A percentile compares a stretch with the other conserved stretches of the same genome.
Evolutionary conservation across 2,113 vertebrate genomes (phyloP).

Genomic region (Sminthopsis crassicaudata): DNA sequence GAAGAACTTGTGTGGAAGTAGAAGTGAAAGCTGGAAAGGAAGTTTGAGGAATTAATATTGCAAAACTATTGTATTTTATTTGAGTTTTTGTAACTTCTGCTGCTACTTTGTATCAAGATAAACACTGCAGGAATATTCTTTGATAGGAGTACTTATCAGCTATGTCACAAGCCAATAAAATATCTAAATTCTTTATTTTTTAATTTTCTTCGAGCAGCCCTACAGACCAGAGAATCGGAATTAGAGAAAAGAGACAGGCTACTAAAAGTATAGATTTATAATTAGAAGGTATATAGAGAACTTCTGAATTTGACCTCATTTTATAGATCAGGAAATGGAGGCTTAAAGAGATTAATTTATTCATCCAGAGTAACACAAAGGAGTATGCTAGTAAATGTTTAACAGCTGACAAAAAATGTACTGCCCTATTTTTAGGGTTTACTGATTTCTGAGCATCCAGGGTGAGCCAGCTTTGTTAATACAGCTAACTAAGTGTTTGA

Average conservation of each 20-base stretch:
- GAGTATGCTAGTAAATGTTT: neutral
- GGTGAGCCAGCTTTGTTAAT: neutral
- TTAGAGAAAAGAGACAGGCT: neutral
- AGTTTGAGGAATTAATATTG: neutral
- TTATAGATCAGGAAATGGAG: conserved; percentile 1
- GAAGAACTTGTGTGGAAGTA: neutral
- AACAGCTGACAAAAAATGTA: neutral
- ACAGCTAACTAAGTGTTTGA: neutral
- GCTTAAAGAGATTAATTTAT: neutral
- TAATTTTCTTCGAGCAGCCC: neutral
- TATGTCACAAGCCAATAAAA: neutral
- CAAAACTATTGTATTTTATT: neutral
- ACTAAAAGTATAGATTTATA: neutral
- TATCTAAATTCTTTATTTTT: neutral
- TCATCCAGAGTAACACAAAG: neutral
- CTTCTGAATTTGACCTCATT: neutral
- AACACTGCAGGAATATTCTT: neutral
- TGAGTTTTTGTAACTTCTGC: neutral
- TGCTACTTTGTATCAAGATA: neutral
- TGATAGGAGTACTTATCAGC: neutral
- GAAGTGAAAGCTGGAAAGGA: neutral
- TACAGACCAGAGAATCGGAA: neutral
- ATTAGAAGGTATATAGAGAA: neutral
- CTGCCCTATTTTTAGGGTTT: neutral
- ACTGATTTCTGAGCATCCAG: neutral